These are phyloP conservation scores for Deroplatys truncata DNA, from an alignment of 2,888 invertebrate genomes.

Conservation along the genomic window DNA sequence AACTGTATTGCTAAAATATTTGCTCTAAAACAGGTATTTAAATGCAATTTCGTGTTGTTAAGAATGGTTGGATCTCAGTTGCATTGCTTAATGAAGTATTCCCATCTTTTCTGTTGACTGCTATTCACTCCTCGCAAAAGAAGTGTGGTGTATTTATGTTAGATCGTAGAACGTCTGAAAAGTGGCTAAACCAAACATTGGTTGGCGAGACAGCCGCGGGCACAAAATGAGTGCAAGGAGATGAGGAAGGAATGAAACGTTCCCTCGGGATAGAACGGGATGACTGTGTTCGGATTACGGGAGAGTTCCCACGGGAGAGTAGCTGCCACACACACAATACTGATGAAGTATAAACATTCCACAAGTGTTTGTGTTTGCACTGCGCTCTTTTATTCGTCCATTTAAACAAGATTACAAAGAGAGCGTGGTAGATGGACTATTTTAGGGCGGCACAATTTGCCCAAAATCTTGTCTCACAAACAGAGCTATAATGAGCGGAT, in stretches of 20 bases:
- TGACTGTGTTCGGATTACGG: not conserved
- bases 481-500: not conserved
- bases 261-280: not conserved
- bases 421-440: not conserved
- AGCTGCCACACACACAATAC: not conserved
- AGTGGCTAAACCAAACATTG: not conserved
- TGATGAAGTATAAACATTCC: not conserved
- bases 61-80: no score
- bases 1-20: no score
- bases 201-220: not conserved
- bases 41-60: no score
- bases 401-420: not conserved
- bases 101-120: no score
- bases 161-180: not conserved
- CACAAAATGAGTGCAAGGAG: not conserved
- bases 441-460: not conserved
- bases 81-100: no score
- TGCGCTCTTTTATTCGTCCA: not conserved
- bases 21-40: no score
- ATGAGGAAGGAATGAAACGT: not conserved
- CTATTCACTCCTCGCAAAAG: not conserved
- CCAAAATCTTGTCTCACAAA: not conserved
- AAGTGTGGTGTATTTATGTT: not conserved
- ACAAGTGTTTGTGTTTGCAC: not conserved
- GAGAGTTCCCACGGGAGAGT: not conserved